Evolutionary conservation across 2,797 vertebrate genomes (phyloP).

Genomic region (Gadopsis bispinosus): DNA sequence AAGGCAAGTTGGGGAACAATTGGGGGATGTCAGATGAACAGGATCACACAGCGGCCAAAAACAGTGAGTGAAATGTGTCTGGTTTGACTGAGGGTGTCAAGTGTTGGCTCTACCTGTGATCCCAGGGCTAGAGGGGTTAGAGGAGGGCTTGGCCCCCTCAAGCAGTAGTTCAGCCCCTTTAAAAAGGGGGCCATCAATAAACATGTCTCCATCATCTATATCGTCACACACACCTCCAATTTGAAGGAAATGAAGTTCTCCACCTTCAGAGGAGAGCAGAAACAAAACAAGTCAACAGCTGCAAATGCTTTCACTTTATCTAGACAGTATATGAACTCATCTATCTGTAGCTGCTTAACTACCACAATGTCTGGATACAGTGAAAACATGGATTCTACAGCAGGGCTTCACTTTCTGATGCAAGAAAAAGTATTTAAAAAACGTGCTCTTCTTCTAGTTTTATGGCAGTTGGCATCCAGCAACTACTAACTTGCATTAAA

Average conservation of each 20-base stretch:
- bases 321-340: neutral
- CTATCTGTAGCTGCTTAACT: neutral
- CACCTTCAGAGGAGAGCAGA: slow-evolving; percentile 84
- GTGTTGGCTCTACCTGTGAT: slow-evolving; percentile 90
- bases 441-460: no score
- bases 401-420: neutral
- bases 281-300: neutral
- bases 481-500: neutral
- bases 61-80: no score
- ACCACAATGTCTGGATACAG: neutral
- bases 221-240: slow-evolving; percentile 99
- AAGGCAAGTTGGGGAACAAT: neutral
- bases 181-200: slow-evolving; percentile 96
- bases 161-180: slow-evolving; percentile 93
- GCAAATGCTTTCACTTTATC: neutral
- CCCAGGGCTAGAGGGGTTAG: slow-evolving; percentile 97
- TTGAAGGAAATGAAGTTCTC: slow-evolving; percentile 99
- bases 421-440: neutral
- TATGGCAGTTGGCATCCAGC: no score
- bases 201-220: slow-evolving; percentile 97
- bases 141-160: slow-evolving; percentile 93
- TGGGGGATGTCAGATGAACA: neutral
- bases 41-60: neutral
- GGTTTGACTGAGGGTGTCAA: neutral
- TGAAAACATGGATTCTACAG: neutral